Base-by-base conservation (phyloP, 1,140 invertebrate genomes). In the Cheumatopsyche charites region DNA sequence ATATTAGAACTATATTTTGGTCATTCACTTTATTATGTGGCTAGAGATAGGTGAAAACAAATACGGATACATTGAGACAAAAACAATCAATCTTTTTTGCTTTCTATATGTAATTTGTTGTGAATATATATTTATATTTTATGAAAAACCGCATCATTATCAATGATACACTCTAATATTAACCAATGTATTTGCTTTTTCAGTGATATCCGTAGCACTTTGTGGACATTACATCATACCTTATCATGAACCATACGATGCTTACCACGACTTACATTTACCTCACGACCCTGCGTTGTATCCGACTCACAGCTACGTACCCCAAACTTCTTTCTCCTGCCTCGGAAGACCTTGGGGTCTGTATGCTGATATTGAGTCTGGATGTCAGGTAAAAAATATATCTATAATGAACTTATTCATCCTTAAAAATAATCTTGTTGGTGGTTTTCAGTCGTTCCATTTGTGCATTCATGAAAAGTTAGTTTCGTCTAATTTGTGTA, bases 261-360 rank as follows among this genome's bases (percentile, higher is more conserved):
- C 82, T 52, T 87, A 87, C 77, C 86, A 87, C 72, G 79, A 82
- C 17, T 78, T 87, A 1, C 86, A 87, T 73, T 66, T 87, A n/a
- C 85, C 83, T 0, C 85, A 87, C 72, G 73, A 85, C 68, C 86
- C 86, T 0, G 85, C 86, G 0, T 78, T 87, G 0, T 81, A 87
- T 73, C 86, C 86, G 0, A 85, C 85, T 9, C 81, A 83, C 62
- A 77, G 77, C 15, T 75, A 74, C 11, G 80, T 86, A 0, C 86
- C 86, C 0, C 75, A 73, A 1, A 87, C 85, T 0, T 76, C 76
- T 13, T 87, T 87, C 74, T 80, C 77, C 11, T 87, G 86, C 67
- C 63, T 77, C 0, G 83, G 81, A 3, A 77, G 80, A 12, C 73
- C 66, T 9, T 80, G 81, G 61, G 85, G 85, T 7, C 84, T 86